Percentiles rank a stretch among this genome's conserved stretches.
Evolutionary conservation across 2,113 vertebrate genomes (phyloP).

Genomic region (Hydrolagus affinis): DNA sequence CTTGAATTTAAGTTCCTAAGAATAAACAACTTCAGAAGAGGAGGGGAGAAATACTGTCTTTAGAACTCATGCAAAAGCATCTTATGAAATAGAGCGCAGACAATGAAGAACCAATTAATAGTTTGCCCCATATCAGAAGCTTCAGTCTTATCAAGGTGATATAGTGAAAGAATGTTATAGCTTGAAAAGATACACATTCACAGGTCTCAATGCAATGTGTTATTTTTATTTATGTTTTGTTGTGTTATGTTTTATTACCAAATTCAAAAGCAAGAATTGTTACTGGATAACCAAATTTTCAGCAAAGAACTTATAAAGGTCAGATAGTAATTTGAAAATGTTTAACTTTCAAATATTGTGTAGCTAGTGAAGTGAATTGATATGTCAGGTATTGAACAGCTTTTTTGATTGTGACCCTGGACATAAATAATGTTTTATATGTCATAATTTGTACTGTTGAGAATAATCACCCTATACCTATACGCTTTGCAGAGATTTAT

Average conservation of each 20-base stretch:
- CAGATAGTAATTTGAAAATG: not conserved
- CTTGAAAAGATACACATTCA: too few relatives aligned
- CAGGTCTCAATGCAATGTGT: too few relatives aligned
- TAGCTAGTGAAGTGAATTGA: not conserved
- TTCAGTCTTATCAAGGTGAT: not conserved
- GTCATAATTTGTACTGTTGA: constrained; percentile 98
- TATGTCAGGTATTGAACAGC: constrained; percentile 20
- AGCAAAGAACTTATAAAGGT: constrained; percentile 11
- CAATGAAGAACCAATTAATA: not conserved
- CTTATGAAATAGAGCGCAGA: not conserved
- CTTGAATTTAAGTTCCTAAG: too few relatives aligned
- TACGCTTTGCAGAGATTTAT: constrained; percentile 86
- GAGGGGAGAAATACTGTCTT: not conserved
- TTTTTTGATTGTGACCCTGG: constrained; percentile 31
- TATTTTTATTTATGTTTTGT: constrained; percentile 13
- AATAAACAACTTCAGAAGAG: too few relatives aligned
- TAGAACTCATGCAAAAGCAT: not conserved
- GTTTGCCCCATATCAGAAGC: not conserved
- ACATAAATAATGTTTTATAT: constrained; percentile 94
- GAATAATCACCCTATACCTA: constrained; percentile 72
- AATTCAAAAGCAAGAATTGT: not conserved
- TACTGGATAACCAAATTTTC: not conserved
- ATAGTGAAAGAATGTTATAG: not conserved
- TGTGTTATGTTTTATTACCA: constrained; percentile 1
- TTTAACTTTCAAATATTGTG: constrained; percentile 13